A percentile compares a stretch with the other conserved stretches of the same genome.
Conservation (phyloP, 2,113 vertebrate species). For the Sander lucioperca region DNA sequence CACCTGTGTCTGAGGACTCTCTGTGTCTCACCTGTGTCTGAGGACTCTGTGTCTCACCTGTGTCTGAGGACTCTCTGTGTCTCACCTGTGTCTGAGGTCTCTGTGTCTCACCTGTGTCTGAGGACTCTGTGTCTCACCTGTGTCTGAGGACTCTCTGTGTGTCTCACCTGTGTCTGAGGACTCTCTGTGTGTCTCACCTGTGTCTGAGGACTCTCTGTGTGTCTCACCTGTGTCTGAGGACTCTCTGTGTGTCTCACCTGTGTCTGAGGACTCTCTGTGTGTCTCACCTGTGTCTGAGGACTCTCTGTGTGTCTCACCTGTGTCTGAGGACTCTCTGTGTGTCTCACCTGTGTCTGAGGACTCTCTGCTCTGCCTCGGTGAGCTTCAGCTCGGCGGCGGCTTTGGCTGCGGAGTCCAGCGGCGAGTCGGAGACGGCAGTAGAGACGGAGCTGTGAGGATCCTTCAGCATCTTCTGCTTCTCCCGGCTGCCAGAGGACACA, state of each 20-base stretch:
- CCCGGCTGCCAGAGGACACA: conserved; percentile 81
- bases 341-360: conserved; percentile 89
- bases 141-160: too few species aligned
- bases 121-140: too few species aligned
- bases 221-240: neutral
- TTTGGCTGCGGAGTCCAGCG: conserved; percentile 79
- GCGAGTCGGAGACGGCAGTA: conserved; percentile 66
- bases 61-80: too few species aligned
- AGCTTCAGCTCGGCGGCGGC: conserved; percentile 83
- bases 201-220: neutral
- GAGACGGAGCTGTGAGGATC: conserved; percentile 77
- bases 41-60: conserved; percentile 76
- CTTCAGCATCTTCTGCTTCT: conserved; percentile 90
- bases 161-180: too few species aligned
- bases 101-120: neutral
- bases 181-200: too few species aligned
- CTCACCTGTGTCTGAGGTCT: too few species aligned
- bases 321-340: neutral
- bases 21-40: conserved; percentile 87
- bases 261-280: neutral
- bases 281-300: neutral
- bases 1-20: neutral
- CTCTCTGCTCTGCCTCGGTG: conserved; percentile 88
- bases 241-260: too few species aligned
- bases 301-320: neutral